Base-by-base conservation (phyloP, 2,797 vertebrate species). In the Enteromius anoplus region DNA sequence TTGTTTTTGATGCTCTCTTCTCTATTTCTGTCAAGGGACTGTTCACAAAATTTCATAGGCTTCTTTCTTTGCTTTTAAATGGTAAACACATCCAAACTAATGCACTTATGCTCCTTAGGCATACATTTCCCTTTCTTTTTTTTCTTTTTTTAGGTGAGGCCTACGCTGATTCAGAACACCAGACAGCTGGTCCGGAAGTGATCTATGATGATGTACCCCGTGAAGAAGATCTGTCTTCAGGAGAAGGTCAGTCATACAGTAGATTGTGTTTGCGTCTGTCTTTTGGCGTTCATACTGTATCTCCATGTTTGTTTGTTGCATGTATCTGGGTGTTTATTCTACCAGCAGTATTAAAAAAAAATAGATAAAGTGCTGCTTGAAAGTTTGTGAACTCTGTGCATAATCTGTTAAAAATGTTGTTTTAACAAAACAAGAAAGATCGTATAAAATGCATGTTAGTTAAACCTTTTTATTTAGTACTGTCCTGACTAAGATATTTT, bases 121-220 rank as follows among this genome's bases (percentile, higher is more conserved):
- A 17, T 68, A 7, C n/a, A 58, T 62, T 82, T 47, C 0, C 2
- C 37, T 73, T 21, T 82, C 89, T 85, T 86, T 66, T 42, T 51
- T 0, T 11, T 26, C 62, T 80, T 0, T 23, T 68, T 73, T 34
- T 83, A 95, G 94, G 86, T 0, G 90, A 90, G 1, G 86, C 77
- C 17, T 93, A 91, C 26, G 86, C 23, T 37, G 81, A 84, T 60
- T 71, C 89, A 4, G 89, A 90, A 51, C 37, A 85, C 1, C 84
- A 85, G 77, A 49, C 81, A 0, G 87, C 88, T 62, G 85, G 85
- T 72, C 80, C 85, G 0, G 97, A 97, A 83, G 96, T 98, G 89
- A 97, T 99, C 92, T 99, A 99, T 2, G 98, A 99, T 26, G 97
- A 98, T 0, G 98, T 99, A 51, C 95, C 97, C 8, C 91, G 90